Percentiles rank a stretch among this genome's conserved stretches.
Conservation (phyloP, 2,113 vertebrate species). For the Passerina amoena region DNA sequence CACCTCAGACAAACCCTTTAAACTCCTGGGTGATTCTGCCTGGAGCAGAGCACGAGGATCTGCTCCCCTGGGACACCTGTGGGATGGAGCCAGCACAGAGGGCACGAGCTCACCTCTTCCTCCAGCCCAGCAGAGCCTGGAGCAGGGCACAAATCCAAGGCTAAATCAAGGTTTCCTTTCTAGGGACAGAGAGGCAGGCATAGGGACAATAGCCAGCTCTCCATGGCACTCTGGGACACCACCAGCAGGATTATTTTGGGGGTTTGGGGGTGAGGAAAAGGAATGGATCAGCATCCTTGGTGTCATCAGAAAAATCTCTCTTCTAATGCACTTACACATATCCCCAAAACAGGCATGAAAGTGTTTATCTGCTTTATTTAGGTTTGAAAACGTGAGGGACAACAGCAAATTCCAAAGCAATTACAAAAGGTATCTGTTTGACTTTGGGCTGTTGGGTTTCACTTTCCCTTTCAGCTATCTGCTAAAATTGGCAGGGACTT, state of each 20-base stretch:
- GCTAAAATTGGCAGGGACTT: background rate
- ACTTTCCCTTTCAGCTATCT: background rate
- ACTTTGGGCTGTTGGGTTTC: background rate
- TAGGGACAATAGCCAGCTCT: background rate
- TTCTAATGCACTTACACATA: background rate
- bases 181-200: background rate
- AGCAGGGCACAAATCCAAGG: background rate
- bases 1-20: background rate
- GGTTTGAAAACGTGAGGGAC: background rate
- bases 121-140: background rate
- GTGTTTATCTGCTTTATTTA: background rate
- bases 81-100: background rate
- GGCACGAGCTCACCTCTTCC: accelerated
- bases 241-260: accelerated
- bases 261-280: background rate
- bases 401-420: background rate
- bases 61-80: background rate
- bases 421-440: background rate
- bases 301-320: background rate
- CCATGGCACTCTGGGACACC: background rate
- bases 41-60: background rate
- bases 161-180: accelerated
- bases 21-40: background rate
- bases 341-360: background rate
- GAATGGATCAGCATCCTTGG: background rate